Evolutionary conservation across 2,113 vertebrate species (phyloP), one percentile per base, ranked within the genome.

Genomic region (Dasypus novemcinctus): DNA sequence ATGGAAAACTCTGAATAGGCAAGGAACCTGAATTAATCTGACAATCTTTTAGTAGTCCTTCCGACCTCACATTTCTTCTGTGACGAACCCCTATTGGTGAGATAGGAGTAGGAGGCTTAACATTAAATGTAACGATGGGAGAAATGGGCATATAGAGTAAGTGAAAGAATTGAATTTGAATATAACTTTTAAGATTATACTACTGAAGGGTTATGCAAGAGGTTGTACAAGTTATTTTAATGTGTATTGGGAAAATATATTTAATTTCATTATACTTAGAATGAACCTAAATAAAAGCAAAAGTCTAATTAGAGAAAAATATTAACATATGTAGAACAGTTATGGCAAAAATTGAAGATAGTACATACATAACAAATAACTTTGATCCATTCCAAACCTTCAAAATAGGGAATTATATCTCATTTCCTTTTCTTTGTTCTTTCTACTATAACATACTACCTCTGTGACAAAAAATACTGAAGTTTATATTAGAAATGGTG

Each of bases 401-500:
- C 33, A 17, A 72, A 52, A 25, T 59, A 36, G 36, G 86, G 7
- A 92, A 66, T 41, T 89, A 57, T 13, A 52, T 52, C 7, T 78
- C 38, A 63, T 87, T 74, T 89, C n/a, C 29, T 91, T 75, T 90
- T 71, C 71, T 27, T 0, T 72, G 80, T 66, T 82, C 68, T 82
- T 93, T 85, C n/a, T 29, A 71, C 29, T 69, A 15, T 31, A 94
- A n/a, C 9, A 36, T n/a, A 7, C 7, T 74, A 33, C 33, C 7
- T 78, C 63, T 78, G 69, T 94, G 69, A 69, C 3, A 69, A 41
- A 49, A 75, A 15, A 75, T 90, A 90, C 66, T n/a, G 0, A 12
- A 82, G 31, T 31, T 89, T 92, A 12, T 76, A 49, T 86, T 87
- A 95, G 92, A 95, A 87, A 87, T 63, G 54, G 33, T 76, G 64